Percentiles rank a stretch among this genome's conserved stretches.
These are phyloP conservation scores for Pelodytes ibericus DNA, from an alignment of 2,797 vertebrate genomes.

Conservation along the genomic window DNA sequence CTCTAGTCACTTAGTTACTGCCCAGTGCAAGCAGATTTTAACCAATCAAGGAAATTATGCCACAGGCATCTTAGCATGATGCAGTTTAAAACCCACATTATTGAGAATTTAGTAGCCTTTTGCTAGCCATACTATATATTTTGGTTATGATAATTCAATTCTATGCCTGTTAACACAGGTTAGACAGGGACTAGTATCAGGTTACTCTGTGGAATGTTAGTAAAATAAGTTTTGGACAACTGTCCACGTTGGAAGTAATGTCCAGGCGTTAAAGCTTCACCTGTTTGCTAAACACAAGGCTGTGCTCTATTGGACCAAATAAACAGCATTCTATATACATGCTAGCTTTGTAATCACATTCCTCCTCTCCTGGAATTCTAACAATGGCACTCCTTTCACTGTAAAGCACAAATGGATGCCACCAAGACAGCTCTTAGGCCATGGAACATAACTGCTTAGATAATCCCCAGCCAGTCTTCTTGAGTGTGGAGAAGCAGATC, in stretches of 20 bases:
- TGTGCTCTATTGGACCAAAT: neutral
- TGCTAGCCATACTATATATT: too few relatives aligned
- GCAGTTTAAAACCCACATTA: too few relatives aligned
- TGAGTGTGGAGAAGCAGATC: neutral
- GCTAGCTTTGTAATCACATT: neutral
- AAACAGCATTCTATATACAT: conserved; percentile 12
- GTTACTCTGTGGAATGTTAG: too few relatives aligned
- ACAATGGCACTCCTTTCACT: conserved; percentile 26
- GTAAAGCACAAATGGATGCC: conserved; percentile 25
- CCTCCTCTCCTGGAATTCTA: conserved; percentile 35
- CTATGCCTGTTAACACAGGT: too few relatives aligned
- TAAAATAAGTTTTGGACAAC: too few relatives aligned
- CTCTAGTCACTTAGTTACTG: too few relatives aligned
- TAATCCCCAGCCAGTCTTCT: neutral
- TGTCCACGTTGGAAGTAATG: neutral
- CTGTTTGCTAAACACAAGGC: neutral
- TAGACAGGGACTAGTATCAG: too few relatives aligned
- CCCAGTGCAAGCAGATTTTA: too few relatives aligned
- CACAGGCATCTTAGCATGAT: too few relatives aligned
- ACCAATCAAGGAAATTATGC: too few relatives aligned
- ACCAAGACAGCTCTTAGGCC: neutral
- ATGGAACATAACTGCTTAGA: neutral
- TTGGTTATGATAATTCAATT: too few relatives aligned
- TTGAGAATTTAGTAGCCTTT: too few relatives aligned
- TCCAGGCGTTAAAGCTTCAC: neutral